Evolutionary conservation across 2,797 vertebrate genomes (phyloP), one percentile per base, ranked within the genome.

Genomic region (Harpagifer antarcticus): DNA sequence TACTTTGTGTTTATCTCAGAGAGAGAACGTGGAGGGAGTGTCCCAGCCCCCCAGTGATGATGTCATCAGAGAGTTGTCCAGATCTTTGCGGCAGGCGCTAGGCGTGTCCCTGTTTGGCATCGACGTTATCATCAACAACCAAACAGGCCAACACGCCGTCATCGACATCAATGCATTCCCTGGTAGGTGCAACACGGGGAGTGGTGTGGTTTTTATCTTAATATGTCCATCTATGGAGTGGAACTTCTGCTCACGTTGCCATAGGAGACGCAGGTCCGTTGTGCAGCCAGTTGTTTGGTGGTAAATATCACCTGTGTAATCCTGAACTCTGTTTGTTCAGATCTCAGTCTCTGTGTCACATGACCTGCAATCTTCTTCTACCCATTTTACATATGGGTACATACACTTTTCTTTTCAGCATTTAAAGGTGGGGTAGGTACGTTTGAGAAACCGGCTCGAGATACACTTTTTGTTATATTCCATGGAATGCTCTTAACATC

Each of bases 91-190:
- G 20, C 96, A 97, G 89, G 95, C 96, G 0, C 95, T 99, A 70
- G 96, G 96, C 3, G 96, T 98, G 89, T 99, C 98, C 0, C 95
- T 99, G 60, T 99, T 99, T 19, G 98, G 98, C 58, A 99, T 99
- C 1, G 98, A 99, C 52, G 96, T 99, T 83, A 99, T 99, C 89
- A 99, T 99, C 86, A 98, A 98, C 92, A 99, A 99, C 90, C 97
- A 97, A 89, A 99, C 97, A 0, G 98, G 98, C 49, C 98, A 98
- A 79, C 98, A 99, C 0, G 97, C 98, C 0, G 96, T 99, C 88
- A 99, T 99, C 8, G 98, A 99, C 87, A 95, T 99, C 91, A 99
- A 99, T 49, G 98, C 98, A 89, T 99, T 99, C 90, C 98, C 98
- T 88, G 98, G 98, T 99, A 86, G n/a, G 83, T 68, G 47, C 37